phyloP scores from a whole-genome alignment of 2,888 invertebrate species.

The Cerceris ruficornis region DNA sequence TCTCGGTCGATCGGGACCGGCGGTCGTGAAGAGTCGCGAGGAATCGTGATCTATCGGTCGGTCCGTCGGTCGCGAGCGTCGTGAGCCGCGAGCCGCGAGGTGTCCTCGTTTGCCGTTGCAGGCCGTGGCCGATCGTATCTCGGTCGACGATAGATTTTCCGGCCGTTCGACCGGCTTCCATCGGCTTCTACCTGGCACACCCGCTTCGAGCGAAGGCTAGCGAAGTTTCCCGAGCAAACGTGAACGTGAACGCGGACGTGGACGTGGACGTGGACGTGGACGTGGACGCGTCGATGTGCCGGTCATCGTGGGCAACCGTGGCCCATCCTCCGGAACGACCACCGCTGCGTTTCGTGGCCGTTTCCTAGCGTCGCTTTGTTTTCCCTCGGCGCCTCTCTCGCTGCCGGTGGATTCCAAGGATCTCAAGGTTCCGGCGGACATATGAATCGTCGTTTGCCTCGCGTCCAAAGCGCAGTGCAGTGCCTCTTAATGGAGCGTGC shows the following conservation, averaged over 20 bases:
- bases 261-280: too few relatives aligned
- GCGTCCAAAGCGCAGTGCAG: slow-evolving; percentile 64
- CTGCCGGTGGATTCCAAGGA: neutral
- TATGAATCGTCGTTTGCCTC: slow-evolving; percentile 57
- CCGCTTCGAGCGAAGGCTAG: slow-evolving; percentile 64
- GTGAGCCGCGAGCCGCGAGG: neutral
- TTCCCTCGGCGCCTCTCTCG: neutral
- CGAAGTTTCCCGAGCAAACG: slow-evolving; percentile 71
- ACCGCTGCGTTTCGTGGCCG: slow-evolving; percentile 53
- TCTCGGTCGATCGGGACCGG: too few relatives aligned
- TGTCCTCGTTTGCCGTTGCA: slow-evolving; percentile 33
- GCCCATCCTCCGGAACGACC: slow-evolving; percentile 66
- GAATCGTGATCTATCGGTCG: too few relatives aligned
- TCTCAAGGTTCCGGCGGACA: slow-evolving; percentile 39
- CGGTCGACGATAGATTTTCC: slow-evolving; percentile 56
- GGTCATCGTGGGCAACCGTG: slow-evolving; percentile 76
- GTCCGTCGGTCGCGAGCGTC: too few relatives aligned
- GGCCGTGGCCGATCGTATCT: slow-evolving; percentile 29
- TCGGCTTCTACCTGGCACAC: slow-evolving; percentile 71
- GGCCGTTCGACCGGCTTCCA: slow-evolving; percentile 62
- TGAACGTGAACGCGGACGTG: too few relatives aligned
- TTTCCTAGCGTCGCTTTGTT: slow-evolving; percentile 15
- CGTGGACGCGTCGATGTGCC: slow-evolving; percentile 76
- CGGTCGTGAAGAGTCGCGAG: too few relatives aligned
- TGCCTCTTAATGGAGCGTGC: slow-evolving; percentile 70